phyloP scores from a whole-genome alignment of 2,113 vertebrate species.

The Toxotes chatareus region DNA sequence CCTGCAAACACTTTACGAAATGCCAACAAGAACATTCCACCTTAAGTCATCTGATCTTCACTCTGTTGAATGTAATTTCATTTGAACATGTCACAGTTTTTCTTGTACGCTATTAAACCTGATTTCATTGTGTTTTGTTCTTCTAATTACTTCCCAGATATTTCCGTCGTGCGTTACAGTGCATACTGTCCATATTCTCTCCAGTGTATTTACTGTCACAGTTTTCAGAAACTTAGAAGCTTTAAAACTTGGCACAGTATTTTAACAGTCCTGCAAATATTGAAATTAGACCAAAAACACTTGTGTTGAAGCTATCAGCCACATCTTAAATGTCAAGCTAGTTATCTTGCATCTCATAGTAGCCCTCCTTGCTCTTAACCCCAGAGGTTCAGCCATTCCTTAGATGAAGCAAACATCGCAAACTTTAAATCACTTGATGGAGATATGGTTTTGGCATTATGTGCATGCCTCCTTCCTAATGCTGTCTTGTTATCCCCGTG shows the following conservation, averaged over 20 bases:
- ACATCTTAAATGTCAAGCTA: conserved; percentile 24
- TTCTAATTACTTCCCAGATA: conserved; percentile 21
- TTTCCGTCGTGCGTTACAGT: neutral
- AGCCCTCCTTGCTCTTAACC: conserved; percentile 24
- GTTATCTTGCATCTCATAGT: conserved; percentile 30
- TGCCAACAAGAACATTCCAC: conserved; percentile 41
- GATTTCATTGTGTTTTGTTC: neutral
- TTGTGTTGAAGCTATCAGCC: neutral
- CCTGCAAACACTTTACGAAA: conserved; percentile 33
- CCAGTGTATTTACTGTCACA: too few species aligned
- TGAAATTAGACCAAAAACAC: conserved; percentile 5
- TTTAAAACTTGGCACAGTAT: too few species aligned
- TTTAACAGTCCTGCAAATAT: neutral
- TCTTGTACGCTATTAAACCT: neutral
- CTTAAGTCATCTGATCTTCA: conserved; percentile 41
- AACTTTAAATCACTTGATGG: neutral
- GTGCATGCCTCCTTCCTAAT: conserved; percentile 1
- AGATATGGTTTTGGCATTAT: neutral
- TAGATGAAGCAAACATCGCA: conserved; percentile 16
- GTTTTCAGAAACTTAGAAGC: neutral
- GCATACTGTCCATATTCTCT: too few species aligned
- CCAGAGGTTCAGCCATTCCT: neutral
- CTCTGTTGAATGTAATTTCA: conserved; percentile 26
- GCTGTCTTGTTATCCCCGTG: conserved; percentile 25
- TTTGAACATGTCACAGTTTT: neutral